Percentiles rank a stretch among this genome's conserved stretches.
phyloP scores from a whole-genome alignment of 2,113 vertebrate species.

The Leptocoma aspasia region DNA sequence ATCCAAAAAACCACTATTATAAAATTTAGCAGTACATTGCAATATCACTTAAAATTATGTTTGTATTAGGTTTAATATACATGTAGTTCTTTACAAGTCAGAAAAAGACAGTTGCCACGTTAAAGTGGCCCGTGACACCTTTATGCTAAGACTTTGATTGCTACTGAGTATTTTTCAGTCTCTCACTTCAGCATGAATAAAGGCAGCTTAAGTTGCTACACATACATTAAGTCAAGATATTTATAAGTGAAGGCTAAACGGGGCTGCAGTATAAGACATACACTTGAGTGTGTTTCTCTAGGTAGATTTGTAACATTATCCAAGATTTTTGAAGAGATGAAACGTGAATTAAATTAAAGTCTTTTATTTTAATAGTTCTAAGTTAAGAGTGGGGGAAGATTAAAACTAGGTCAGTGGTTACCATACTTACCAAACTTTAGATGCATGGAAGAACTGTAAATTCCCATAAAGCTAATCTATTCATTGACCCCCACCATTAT shows the following conservation, averaged over 20 bases:
- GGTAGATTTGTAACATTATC: slow-evolving; percentile 71
- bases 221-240: slow-evolving; percentile 67
- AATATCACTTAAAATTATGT: slow-evolving; percentile 69
- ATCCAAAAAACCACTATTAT: slow-evolving; percentile 63
- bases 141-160: slow-evolving; percentile 62
- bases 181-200: slow-evolving; percentile 72
- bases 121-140: slow-evolving; percentile 68
- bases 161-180: slow-evolving; percentile 67
- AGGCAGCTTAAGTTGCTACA: slow-evolving; percentile 67
- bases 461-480: slow-evolving; percentile 99
- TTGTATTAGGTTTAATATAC: slow-evolving; percentile 70
- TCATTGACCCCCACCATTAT: slow-evolving; percentile 99
- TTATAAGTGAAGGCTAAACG: slow-evolving; percentile 65
- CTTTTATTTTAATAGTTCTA: slow-evolving; percentile 74
- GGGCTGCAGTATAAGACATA: slow-evolving; percentile 69
- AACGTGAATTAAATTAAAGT: slow-evolving; percentile 67
- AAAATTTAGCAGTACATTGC: slow-evolving; percentile 72
- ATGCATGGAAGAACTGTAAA: slow-evolving; percentile 99
- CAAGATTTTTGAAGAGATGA: slow-evolving; percentile 69
- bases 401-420: slow-evolving; percentile 80
- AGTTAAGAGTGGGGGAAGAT: slow-evolving; percentile 78
- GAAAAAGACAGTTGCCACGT: slow-evolving; percentile 59
- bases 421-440: slow-evolving; percentile 92
- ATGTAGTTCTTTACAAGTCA: slow-evolving; percentile 56
- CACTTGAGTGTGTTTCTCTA: slow-evolving; percentile 74